Evolutionary conservation across 2,888 invertebrate genomes (phyloP).

Genomic region (Lapara coniferarum): DNA sequence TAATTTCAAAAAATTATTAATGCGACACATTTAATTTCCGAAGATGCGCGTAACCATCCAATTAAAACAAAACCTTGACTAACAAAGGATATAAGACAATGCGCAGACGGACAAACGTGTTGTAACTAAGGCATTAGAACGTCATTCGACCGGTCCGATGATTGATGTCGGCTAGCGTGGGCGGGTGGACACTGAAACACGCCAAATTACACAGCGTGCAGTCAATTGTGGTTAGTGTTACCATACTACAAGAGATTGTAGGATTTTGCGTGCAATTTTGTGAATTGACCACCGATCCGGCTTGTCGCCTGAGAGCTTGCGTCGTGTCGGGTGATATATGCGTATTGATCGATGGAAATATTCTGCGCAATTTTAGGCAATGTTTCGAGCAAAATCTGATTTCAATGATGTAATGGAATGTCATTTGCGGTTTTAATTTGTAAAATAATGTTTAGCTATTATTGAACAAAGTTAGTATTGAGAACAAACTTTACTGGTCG

Average conservation of each 20-base stretch:
- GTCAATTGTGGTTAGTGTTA: constrained; percentile 29
- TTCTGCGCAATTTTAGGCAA: not conserved
- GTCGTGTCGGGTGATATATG: constrained; percentile 13
- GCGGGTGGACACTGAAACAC: constrained; percentile 68
- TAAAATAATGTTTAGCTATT: too few species aligned
- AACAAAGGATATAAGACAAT: constrained; percentile 50
- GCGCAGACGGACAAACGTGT: constrained; percentile 64
- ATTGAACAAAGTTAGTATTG: too few species aligned
- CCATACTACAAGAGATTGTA: constrained; percentile 16
- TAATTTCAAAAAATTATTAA: not conserved
- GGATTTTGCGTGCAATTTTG: constrained; percentile 24
- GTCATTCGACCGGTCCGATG: constrained; percentile 63
- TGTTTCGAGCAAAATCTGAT: not conserved
- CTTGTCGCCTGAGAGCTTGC: constrained; percentile 19
- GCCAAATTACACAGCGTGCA: constrained; percentile 62
- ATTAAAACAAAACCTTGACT: constrained; percentile 35
- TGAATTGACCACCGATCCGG: constrained; percentile 18
- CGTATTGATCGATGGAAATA: not conserved
- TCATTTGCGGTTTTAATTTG: too few species aligned
- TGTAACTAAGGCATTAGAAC: constrained; percentile 73
- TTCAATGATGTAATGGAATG: too few species aligned
- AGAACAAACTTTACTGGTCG: too few species aligned
- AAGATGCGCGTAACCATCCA: constrained; percentile 13
- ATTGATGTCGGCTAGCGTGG: constrained; percentile 72
- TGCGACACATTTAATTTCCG: not conserved